A percentile compares a stretch with the other conserved stretches of the same genome.
Conservation (phyloP, 1,140 invertebrate genomes). For the Microplitis demolitor region DNA sequence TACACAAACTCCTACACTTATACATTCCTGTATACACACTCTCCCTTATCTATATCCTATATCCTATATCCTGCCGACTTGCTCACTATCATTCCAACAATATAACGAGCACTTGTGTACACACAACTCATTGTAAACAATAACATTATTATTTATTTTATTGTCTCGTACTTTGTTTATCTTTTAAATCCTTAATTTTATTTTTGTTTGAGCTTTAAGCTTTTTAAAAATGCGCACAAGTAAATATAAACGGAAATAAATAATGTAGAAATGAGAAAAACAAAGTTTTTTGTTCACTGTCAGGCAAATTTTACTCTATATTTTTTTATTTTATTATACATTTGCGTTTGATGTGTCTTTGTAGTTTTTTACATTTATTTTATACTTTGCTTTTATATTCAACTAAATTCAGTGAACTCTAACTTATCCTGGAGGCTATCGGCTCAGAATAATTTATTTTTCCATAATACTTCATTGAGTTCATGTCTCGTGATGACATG, state of each 20-base stretch:
- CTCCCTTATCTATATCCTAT: no score
- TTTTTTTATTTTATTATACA: background rate
- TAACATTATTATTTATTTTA: no score
- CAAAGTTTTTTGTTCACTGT: no score
- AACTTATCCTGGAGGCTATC: conserved; percentile 33
- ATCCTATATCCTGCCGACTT: no score
- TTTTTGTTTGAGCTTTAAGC: background rate
- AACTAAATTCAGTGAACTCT: conserved; percentile 44
- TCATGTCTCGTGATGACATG: background rate
- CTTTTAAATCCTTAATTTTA: background rate
- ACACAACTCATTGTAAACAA: no score
- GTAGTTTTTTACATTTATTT: background rate
- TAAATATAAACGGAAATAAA: no score
- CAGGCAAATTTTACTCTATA: no score
- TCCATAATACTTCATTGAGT: conserved; percentile 3
- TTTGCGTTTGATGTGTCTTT: background rate
- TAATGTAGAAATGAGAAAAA: no score
- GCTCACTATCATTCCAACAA: no score
- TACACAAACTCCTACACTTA: background rate
- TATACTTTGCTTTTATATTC: conserved; percentile 24
- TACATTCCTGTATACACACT: background rate
- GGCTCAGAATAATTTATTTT: conserved; percentile 50
- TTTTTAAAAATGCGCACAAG: no score
- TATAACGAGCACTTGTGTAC: no score
- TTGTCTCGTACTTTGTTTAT: no score